Evolutionary conservation across 1,140 invertebrate genomes (phyloP).

Genomic region (Dysdera silvatica): DNA sequence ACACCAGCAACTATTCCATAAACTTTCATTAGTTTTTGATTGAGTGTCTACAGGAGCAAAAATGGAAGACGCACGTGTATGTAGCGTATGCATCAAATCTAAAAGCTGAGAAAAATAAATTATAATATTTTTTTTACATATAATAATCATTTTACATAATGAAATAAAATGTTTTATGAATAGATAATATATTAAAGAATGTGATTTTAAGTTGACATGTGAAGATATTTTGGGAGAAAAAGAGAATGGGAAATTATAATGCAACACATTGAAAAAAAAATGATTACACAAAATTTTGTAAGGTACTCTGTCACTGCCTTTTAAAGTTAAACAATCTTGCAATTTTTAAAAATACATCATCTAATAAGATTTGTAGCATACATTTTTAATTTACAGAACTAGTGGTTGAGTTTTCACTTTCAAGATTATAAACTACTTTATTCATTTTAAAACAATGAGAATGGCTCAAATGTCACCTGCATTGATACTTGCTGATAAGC

Average conservation of each 20-base stretch:
- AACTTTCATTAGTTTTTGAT: conserved; percentile 35
- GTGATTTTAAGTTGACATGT: not conserved
- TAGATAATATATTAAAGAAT: not conserved
- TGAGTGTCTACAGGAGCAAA: conserved; percentile 49
- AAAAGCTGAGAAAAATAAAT: conserved; percentile 57
- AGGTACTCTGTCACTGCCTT: too few species aligned
- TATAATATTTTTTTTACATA: too few species aligned
- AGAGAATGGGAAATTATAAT: not conserved
- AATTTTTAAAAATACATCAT: too few species aligned
- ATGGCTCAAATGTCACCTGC: conserved; percentile 1
- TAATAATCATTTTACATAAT: too few species aligned
- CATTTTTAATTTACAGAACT: too few species aligned
- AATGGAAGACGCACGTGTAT: conserved; percentile 83
- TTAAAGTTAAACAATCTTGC: too few species aligned
- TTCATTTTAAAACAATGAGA: not conserved
- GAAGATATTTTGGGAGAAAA: not conserved
- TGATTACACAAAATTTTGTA: too few species aligned
- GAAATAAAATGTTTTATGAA: not conserved
- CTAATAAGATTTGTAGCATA: too few species aligned
- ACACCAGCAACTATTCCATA: conserved; percentile 91
- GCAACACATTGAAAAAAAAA: not conserved
- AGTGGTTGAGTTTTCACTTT: not conserved
- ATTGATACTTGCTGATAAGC: conserved; percentile 50
- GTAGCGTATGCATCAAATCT: conserved; percentile 90
- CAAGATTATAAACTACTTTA: not conserved